Base-by-base conservation (phyloP, 2,888 invertebrate genomes). In the Drosophila borealis region DNA sequence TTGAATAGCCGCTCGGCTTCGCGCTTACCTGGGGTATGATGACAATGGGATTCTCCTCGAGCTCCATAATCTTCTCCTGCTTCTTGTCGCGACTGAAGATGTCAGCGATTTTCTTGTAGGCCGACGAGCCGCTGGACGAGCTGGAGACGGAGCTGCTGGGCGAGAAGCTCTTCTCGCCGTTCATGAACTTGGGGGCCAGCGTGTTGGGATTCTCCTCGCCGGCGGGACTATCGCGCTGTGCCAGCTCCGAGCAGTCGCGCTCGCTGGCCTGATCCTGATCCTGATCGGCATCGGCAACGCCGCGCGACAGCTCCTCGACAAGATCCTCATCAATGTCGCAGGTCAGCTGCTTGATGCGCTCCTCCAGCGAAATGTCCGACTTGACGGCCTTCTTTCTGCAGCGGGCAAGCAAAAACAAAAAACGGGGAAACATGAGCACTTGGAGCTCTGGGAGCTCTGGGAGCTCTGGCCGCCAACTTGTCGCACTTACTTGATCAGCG, bases 311-410 rank as follows among this genome's bases (percentile, higher is more conserved):
- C 42, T 84, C 83, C 81, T 84, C 83, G 13, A 46, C 83, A 2
- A 84, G 68, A 48, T 94, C 94, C 49, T 96, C 96, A 70, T 97
- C 97, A 41, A 96, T 95, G 90, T 97, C 96, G 89, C 97, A 97
- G 1, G 97, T 98, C 51, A 98, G 93, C 89, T 96, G 95, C 49
- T 96, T 95, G 76, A 98, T 97, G 70, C 97, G 94, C 89, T 98
- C 98, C 62, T 97, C 96, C 41, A 98, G 93, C 0, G 97, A 96
- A 56, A 96, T 95, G 78, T 96, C 96, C 13, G 92, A 90, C 74
- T 92, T 92, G 17, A 90, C 88, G 50, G 91, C 88, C 62, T 92
- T 93, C 89, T 92, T 92, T 57, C 92, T 92, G 56, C 4, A 62
- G 59, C 8, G 10, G 21, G 9, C 17, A 6, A 8, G 2, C n/a